Percentiles rank a stretch among this genome's conserved stretches.
Conservation (phyloP, 2,888 invertebrate genomes). For the Drosophila meridionalis region DNA sequence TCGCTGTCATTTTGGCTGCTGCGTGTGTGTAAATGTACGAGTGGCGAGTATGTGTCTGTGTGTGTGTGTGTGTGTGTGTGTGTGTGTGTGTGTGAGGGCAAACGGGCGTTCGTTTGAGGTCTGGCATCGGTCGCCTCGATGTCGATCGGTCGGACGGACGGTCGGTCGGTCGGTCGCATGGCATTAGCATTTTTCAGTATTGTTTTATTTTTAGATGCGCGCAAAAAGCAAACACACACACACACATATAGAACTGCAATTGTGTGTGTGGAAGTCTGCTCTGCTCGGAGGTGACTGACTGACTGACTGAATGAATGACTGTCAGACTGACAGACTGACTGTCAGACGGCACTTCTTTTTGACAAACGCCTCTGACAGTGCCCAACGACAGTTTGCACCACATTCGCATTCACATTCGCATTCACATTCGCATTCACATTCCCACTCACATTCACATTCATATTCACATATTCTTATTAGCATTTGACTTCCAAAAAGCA, state of each 20-base stretch:
- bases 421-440: slow-evolving; percentile 6
- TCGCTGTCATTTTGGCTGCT: slow-evolving; percentile 74
- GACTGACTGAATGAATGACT: slow-evolving; percentile 25
- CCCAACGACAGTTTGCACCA: slow-evolving; percentile 55
- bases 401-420: slow-evolving; percentile 22
- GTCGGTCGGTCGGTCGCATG: slow-evolving; percentile 65
- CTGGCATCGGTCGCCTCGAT: slow-evolving; percentile 76
- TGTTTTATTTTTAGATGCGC: slow-evolving; percentile 78
- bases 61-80: slow-evolving; percentile 26
- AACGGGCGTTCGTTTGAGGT: slow-evolving; percentile 78
- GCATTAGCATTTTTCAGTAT: slow-evolving; percentile 80
- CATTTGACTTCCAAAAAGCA: background rate
- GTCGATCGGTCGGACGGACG: slow-evolving; percentile 68
- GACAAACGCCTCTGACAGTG: slow-evolving; percentile 65
- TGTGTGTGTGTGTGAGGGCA: slow-evolving; percentile 70
- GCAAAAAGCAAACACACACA: slow-evolving; percentile 62
- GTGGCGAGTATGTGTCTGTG: slow-evolving; percentile 5
- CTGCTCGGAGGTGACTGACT: slow-evolving; percentile 63
- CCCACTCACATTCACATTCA: background rate
- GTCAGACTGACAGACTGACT: slow-evolving; percentile 44
- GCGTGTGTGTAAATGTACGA: background rate
- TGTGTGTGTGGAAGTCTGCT: slow-evolving; percentile 56
- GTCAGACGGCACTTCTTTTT: slow-evolving; percentile 60
- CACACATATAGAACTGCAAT: slow-evolving; percentile 34
- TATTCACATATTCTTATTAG: background rate